Evolutionary conservation across 2,113 vertebrate species (phyloP), one percentile per base, ranked within the genome.

Genomic region (Recurvirostra avosetta): DNA sequence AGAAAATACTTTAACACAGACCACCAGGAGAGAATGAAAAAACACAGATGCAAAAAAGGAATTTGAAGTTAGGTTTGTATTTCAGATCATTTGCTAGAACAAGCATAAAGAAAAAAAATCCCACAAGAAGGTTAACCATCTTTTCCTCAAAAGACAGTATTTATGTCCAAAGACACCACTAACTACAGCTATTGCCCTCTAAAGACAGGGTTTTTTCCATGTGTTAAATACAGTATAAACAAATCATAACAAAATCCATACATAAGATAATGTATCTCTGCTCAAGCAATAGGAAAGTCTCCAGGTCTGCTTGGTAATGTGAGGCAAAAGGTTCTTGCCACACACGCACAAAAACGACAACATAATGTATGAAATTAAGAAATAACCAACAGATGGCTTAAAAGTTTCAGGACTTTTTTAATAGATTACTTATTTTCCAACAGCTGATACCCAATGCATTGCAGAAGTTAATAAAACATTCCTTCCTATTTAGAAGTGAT

Each of bases 101-200:
- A 84, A 89, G 32, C 43, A 53, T 36, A 67, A 79, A 50, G 22
- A 23, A 72, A 81, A 78, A 76, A 77, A 59, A 73, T 50, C 62
- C 92, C 95, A 94, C 90, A 93, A 82, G 76, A 77, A 67, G 53
- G 90, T 90, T 95, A 95, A 96, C 86, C 93, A 92, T 49, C 61
- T 78, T 80, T 86, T 88, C 95, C 87, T 94, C 86, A 94, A 91
- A 91, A 75, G 49, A 87, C 50, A 81, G 92, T 34, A 65, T 82
- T 94, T 78, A 78, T n/a, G 62, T 71, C 70, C 94, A 95, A 94
- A 94, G 77, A 88, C 66, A 95, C 91, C 94, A 92, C 94, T 90
- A 96, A 94, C 41, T 92, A 88, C 58, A 90, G 78, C 55, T 79
- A 29, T 2, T 74, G 86, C 62, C 45, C 81, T 91, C 89, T 87